These are phyloP conservation scores for Epistrophella euchroma DNA, from an alignment of 2,888 invertebrate species.

Conservation along the genomic window DNA sequence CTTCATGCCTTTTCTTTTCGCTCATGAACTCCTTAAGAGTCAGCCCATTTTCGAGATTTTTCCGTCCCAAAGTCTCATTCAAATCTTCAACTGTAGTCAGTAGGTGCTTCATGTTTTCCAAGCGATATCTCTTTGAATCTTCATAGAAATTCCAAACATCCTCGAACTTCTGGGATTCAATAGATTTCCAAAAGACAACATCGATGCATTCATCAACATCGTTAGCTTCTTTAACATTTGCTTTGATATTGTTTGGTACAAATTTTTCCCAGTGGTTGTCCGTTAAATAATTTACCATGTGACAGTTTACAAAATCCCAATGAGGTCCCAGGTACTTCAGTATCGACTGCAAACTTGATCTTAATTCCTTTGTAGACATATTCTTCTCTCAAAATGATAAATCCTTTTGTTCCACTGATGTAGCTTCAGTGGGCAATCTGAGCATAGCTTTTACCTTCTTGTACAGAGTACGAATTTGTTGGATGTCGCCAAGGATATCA, in stretches of 20 bases:
- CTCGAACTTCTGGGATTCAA: constrained; percentile 75
- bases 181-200: constrained; percentile 84
- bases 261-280: constrained; percentile 87
- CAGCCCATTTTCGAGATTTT: constrained; percentile 44
- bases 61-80: constrained; percentile 79
- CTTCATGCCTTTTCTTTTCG: constrained; percentile 92
- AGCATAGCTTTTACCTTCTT: constrained; percentile 88
- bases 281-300: constrained; percentile 91
- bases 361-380: constrained; percentile 62
- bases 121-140: constrained; percentile 74
- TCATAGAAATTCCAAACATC: constrained; percentile 77
- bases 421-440: constrained; percentile 63
- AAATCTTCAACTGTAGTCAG: constrained; percentile 81
- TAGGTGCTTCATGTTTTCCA: constrained; percentile 76
- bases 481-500: constrained; percentile 87
- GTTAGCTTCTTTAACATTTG: constrained; percentile 83
- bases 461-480: constrained; percentile 88
- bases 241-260: constrained; percentile 85
- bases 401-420: constrained; percentile 77
- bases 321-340: constrained; percentile 86
- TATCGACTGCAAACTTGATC: constrained; percentile 84
- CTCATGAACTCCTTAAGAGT: constrained; percentile 89
- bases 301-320: constrained; percentile 88
- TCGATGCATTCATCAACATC: constrained; percentile 84
- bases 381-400: constrained; percentile 77